Conservation (phyloP, 2,888 invertebrate species). For the Rhingia rostrata region DNA sequence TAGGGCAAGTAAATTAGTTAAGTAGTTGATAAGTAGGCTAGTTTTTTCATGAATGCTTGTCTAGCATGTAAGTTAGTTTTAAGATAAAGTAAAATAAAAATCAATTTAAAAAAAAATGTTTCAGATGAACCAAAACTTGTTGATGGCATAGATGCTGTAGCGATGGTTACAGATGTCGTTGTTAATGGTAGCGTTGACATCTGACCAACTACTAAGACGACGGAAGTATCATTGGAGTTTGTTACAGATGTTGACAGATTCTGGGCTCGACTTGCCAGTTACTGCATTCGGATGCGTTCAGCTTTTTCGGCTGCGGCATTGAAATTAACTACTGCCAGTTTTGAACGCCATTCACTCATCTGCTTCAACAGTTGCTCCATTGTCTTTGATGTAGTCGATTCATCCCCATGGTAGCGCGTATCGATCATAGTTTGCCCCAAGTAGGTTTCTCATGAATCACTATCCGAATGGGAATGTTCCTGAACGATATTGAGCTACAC, state of each 20-base stretch:
- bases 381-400: too few relatives aligned
- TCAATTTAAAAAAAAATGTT: too few relatives aligned
- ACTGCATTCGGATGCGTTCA: slow-evolving; percentile 7
- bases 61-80: too few relatives aligned
- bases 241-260: slow-evolving; percentile 17
- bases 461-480: slow-evolving; percentile 12
- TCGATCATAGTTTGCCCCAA: slow-evolving; percentile 5
- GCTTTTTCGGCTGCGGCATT: too few relatives aligned
- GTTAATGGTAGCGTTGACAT: slow-evolving; percentile 17
- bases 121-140: background rate
- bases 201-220: background rate
- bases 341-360: slow-evolving; percentile 20
- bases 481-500: slow-evolving; percentile 7
- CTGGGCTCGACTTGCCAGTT: slow-evolving; percentile 17
- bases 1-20: too few relatives aligned
- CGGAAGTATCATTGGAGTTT: slow-evolving; percentile 1
- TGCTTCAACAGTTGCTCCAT: slow-evolving; percentile 2
- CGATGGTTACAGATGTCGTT: background rate
- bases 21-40: too few relatives aligned
- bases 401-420: too few relatives aligned
- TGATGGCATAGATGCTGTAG: background rate
- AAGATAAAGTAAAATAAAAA: too few relatives aligned
- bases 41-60: too few relatives aligned
- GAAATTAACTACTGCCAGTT: slow-evolving; percentile 25
- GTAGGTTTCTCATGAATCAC: background rate